These are phyloP conservation scores for Thaumetopoea pityocampa DNA, from an alignment of 1,140 invertebrate species.

Conservation along the genomic window DNA sequence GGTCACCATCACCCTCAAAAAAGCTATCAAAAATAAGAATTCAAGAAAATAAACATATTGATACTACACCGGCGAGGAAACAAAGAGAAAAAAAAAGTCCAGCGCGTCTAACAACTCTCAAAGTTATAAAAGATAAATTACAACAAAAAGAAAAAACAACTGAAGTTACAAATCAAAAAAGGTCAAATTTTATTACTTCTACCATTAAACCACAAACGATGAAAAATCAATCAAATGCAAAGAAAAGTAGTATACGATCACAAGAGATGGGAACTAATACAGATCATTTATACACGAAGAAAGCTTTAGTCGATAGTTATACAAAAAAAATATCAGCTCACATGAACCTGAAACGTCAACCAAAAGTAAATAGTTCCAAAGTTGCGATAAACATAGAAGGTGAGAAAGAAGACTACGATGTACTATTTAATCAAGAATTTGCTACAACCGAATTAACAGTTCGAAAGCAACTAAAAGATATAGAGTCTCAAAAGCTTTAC, in stretches of 20 bases:
- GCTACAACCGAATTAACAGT: constrained; percentile 34
- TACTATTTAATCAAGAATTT: constrained; percentile 32
- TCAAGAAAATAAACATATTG: not conserved
- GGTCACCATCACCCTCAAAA: constrained; percentile 14
- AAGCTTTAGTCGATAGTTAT: constrained; percentile 33
- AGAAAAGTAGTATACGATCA: too few relatives aligned
- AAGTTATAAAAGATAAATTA: constrained; percentile 7
- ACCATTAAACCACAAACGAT: not conserved
- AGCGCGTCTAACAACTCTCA: constrained; percentile 1
- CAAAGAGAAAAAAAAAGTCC: constrained; percentile 6
- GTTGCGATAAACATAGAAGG: constrained; percentile 51
- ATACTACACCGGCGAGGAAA: too few relatives aligned
- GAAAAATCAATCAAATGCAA: too few relatives aligned
- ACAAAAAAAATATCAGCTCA: constrained; percentile 13
- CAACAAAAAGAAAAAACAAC: constrained; percentile 3
- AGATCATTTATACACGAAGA: constrained; percentile 25
- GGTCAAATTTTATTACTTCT: not conserved
- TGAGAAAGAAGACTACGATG: constrained; percentile 44
- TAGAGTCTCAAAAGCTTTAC: not conserved
- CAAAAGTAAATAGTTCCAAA: constrained; percentile 34
- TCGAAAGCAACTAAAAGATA: constrained; percentile 27
- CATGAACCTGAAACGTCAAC: constrained; percentile 9
- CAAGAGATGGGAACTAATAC: constrained; percentile 15
- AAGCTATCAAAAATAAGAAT: constrained; percentile 2
- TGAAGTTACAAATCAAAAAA: not conserved